Evolutionary conservation across 2,797 vertebrate species (phyloP).

Genomic region (Acomys russatus): DNA sequence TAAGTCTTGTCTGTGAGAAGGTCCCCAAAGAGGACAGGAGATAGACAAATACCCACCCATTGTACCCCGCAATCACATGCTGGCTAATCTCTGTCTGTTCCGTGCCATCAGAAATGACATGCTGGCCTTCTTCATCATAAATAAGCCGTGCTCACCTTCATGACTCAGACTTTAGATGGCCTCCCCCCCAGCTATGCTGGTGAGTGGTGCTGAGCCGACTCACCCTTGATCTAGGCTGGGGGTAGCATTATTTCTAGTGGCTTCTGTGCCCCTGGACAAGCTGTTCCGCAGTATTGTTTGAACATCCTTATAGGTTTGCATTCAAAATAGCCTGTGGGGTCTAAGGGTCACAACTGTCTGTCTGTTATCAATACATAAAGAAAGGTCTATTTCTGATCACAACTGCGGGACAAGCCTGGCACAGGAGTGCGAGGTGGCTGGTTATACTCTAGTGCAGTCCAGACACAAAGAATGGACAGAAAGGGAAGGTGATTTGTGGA

Average conservation of each 20-base stretch:
- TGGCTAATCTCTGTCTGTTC: not conserved
- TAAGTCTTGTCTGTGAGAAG: not conserved
- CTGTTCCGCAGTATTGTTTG: not conserved
- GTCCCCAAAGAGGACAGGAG: not conserved
- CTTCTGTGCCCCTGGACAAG: not conserved
- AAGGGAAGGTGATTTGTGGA: not conserved
- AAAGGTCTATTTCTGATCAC: not conserved
- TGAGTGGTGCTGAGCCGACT: not conserved
- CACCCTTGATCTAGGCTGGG: not conserved
- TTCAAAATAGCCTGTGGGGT: not conserved
- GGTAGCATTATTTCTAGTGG: conserved; percentile 6
- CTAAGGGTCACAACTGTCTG: not conserved
- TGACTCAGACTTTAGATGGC: not conserved
- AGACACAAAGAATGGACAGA: not conserved
- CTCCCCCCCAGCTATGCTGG: not conserved
- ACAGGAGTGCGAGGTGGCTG: not conserved
- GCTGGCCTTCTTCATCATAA: conserved; percentile 6
- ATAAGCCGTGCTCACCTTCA: conserved; percentile 14
- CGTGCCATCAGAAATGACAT: not conserved
- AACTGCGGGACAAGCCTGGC: not conserved
- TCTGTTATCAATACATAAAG: not conserved
- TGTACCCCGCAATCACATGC: not conserved
- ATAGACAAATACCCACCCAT: not conserved
- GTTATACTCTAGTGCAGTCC: not conserved
- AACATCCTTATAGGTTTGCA: not conserved